A percentile compares a stretch with the other conserved stretches of the same genome.
These are phyloP conservation scores for Laodelphax striatellus DNA, from an alignment of 1,140 invertebrate species.

Conservation along the genomic window DNA sequence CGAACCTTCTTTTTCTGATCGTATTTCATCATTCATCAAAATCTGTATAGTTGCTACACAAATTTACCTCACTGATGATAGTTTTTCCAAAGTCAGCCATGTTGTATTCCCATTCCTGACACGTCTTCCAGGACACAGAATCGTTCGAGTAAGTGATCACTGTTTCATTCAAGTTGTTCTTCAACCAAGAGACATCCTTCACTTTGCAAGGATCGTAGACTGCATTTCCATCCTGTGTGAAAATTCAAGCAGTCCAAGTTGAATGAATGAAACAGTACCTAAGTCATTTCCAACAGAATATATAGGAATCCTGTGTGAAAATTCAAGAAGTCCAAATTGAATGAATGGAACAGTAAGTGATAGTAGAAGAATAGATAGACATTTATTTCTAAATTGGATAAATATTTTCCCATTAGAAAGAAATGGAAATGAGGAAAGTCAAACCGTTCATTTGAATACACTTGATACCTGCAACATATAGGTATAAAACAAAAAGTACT, in stretches of 20 bases:
- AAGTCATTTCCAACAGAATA: too few species aligned
- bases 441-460: too few species aligned
- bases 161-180: neutral
- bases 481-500: too few species aligned
- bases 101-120: constrained; percentile 46
- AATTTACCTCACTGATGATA: constrained; percentile 46
- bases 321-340: neutral
- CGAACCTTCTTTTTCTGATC: too few species aligned
- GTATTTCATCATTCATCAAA: too few species aligned
- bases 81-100: constrained; percentile 52
- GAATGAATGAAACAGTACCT: neutral
- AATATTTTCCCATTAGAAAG: too few species aligned
- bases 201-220: neutral
- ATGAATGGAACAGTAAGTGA: neutral
- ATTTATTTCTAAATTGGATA: too few species aligned
- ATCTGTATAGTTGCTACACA: too few species aligned
- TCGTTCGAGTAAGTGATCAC: constrained; percentile 5
- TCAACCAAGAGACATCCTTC: constrained; percentile 1
- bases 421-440: too few species aligned
- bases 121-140: constrained; percentile 24
- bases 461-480: too few species aligned
- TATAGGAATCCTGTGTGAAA: neutral
- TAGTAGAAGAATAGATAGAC: too few species aligned
- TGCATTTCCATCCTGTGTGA: neutral
- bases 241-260: neutral